Conservation (phyloP, 2,113 vertebrate genomes). For the Pedetes capensis region DNA sequence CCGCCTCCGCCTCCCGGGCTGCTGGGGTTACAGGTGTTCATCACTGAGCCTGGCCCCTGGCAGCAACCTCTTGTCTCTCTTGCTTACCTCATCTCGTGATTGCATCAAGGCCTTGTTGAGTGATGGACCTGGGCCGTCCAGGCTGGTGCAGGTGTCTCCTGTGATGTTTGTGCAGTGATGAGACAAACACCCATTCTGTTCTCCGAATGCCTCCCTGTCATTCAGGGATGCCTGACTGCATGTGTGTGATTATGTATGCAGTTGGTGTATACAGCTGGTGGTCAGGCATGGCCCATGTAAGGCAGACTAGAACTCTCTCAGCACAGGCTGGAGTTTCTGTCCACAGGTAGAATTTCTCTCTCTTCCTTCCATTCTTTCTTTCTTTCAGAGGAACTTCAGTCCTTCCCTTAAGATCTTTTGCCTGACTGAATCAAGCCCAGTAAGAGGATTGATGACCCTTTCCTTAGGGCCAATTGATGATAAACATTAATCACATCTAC, state of each 20-base stretch:
- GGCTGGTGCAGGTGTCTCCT: background rate
- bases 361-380: background rate
- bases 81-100: background rate
- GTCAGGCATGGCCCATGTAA: background rate
- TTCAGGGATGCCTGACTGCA: background rate
- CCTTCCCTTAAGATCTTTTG: background rate
- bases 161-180: background rate
- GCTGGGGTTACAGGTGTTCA: too few relatives aligned
- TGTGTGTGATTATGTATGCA: background rate
- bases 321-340: background rate
- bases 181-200: background rate
- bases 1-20: too few relatives aligned
- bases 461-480: background rate
- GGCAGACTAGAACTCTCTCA: background rate
- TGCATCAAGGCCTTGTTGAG: background rate
- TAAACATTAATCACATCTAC: background rate
- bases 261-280: background rate
- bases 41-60: too few relatives aligned
- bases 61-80: background rate
- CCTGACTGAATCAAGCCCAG: background rate
- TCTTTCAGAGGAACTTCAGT: background rate
- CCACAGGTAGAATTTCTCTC: background rate
- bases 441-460: background rate
- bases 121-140: background rate
- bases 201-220: background rate